Base-by-base conservation (phyloP, 2,888 invertebrate species). In the Tuta absoluta region DNA sequence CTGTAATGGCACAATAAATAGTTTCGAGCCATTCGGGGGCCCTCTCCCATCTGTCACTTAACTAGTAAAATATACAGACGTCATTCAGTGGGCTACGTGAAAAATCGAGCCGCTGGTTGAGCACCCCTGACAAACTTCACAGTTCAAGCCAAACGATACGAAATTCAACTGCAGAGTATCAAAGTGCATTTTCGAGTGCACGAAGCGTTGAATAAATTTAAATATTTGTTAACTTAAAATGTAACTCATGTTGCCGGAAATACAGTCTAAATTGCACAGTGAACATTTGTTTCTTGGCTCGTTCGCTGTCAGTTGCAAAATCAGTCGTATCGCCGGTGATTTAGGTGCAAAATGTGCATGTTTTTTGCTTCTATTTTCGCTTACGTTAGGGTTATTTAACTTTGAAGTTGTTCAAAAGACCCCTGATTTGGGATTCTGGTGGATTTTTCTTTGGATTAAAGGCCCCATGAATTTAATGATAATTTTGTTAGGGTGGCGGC, bases 201-300 rank as follows among this genome's bases (percentile, higher is more conserved):
- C 37, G 23, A 17, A 17, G 28, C 51, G 14, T 37, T 78, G 89
- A 86, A 89, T 90, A 89, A 89, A 89, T 91, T 91, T 88, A 90
- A 91, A 89, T 89, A 87, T 91, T 90, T 90, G 91, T 90, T 87
- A 90, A 91, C 84, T 91, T 90, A 89, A 91, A 91, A 91, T 91
- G 91, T 91, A 87, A 91, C 91, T 84, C 91, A 89, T 91, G 91
- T 90, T 81, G 81, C 85, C 89, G 91, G 91, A 91, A 85, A 91
- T 91, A 91, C 89, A 90, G 91, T 89, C 87, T 83, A 90, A 91
- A 91, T 91, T 91, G 91, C 89, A 85, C 84, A 84, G 80, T 85
- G 84, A 80, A 81, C 89, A 84, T 89, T 89, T 89, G 88, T 89
- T 88, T 86, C 86, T 84, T 77, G 76, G 77, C 82, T 84, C 79